Conservation (phyloP, 2,888 invertebrate species). For the Coenonympha arcania region DNA sequence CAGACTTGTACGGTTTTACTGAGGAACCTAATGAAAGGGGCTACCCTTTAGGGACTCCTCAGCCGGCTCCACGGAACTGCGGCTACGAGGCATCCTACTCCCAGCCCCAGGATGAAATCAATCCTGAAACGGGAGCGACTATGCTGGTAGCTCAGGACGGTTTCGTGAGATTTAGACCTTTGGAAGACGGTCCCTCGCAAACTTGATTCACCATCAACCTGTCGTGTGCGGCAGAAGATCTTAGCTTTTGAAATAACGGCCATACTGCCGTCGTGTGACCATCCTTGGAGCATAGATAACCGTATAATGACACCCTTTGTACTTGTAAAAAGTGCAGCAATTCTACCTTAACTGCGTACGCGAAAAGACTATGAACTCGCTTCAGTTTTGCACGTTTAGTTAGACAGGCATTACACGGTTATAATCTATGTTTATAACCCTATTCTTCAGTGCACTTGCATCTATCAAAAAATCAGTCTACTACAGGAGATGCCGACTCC, state of each 20-base stretch:
- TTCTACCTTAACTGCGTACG: too few relatives aligned
- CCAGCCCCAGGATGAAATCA: constrained; percentile 71
- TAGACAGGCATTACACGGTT: too few relatives aligned
- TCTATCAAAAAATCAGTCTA: too few relatives aligned
- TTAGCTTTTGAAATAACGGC: constrained; percentile 52
- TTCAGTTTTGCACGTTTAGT: too few relatives aligned
- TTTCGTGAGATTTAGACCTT: constrained; percentile 86
- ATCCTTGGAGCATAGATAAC: not conserved
- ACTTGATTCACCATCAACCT: constrained; percentile 67
- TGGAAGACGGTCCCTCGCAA: constrained; percentile 73
- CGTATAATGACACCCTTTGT: too few relatives aligned
- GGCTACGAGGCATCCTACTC: constrained; percentile 71
- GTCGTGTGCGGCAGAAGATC: constrained; percentile 54
- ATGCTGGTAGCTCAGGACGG: constrained; percentile 94
- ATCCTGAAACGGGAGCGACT: constrained; percentile 74
- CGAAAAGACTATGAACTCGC: too few relatives aligned
- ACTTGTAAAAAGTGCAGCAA: too few relatives aligned
- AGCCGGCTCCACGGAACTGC: constrained; percentile 68
- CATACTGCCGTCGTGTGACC: constrained; percentile 3
- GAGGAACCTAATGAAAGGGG: constrained; percentile 62
- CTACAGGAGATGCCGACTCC: too few relatives aligned
- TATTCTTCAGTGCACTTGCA: too few relatives aligned
- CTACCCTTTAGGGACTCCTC: constrained; percentile 62
- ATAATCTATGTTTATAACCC: too few relatives aligned
- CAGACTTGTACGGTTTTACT: constrained; percentile 74